Percentiles rank a stretch among this genome's conserved stretches.
Conservation (phyloP, 2,797 vertebrate species). For the Lepidocolaptes lacrymiger region DNA sequence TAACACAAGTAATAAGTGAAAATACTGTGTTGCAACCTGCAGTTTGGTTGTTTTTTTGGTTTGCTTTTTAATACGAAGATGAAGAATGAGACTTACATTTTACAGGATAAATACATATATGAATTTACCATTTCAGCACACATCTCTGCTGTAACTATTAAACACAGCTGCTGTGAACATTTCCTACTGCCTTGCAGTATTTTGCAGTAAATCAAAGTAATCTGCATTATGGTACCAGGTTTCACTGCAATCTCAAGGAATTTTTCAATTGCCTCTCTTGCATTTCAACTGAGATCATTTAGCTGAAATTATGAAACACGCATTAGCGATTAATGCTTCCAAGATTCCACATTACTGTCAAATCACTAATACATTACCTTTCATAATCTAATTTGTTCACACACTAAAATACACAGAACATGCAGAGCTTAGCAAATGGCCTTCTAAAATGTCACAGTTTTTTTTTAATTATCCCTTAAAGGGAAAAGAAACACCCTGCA, state of each 20-base stretch:
- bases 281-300: conserved; percentile 57
- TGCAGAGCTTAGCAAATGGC: conserved; percentile 42
- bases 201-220: conserved; percentile 62
- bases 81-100: background rate
- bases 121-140: background rate
- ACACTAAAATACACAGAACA: conserved; percentile 66
- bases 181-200: conserved; percentile 23
- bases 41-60: background rate
- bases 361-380: conserved; percentile 71
- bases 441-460: conserved; percentile 24
- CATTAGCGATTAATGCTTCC: conserved; percentile 65
- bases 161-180: conserved; percentile 10
- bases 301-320: conserved; percentile 57
- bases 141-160: background rate
- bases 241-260: conserved; percentile 44
- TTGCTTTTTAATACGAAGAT: background rate
- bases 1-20: background rate
- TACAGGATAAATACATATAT: background rate
- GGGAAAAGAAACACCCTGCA: background rate
- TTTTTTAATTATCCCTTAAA: conserved; percentile 35
- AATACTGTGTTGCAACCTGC: background rate
- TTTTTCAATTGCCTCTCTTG: conserved; percentile 57
- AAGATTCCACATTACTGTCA: conserved; percentile 69
- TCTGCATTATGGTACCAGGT: conserved; percentile 23
- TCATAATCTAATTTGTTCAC: conserved; percentile 70